Percentiles rank a stretch among this genome's conserved stretches.
Evolutionary conservation across 2,797 vertebrate genomes (phyloP).

Genomic region (Oryzias sinensis): DNA sequence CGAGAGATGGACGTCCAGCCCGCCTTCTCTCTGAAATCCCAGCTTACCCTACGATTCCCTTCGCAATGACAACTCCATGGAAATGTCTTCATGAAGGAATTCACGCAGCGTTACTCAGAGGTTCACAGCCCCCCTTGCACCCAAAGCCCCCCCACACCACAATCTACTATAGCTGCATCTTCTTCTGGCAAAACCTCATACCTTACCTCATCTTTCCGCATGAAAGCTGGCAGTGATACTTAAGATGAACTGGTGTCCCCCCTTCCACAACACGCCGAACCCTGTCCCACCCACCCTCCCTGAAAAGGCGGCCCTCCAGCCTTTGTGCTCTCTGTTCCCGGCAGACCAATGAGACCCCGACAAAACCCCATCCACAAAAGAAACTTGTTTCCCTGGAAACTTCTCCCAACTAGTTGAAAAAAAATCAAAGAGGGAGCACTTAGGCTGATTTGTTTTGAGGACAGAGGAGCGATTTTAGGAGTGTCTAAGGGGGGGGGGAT

Average conservation of each 20-base stretch:
- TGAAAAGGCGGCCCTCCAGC: slow-evolving; percentile 68
- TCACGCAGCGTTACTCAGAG: slow-evolving; percentile 34
- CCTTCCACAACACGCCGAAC: slow-evolving; percentile 42
- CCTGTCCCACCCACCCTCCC: slow-evolving; percentile 49
- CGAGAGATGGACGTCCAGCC: too few species aligned
- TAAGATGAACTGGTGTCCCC: slow-evolving; percentile 63
- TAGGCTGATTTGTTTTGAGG: slow-evolving; percentile 78
- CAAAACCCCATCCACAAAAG: slow-evolving; percentile 87
- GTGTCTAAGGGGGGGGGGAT: slow-evolving; percentile 61
- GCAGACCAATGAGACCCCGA: slow-evolving; percentile 83
- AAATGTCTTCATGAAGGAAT: slow-evolving; percentile 41
- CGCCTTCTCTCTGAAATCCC: too few species aligned
- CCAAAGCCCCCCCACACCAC: slow-evolving; percentile 2
- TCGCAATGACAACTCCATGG: slow-evolving; percentile 7
- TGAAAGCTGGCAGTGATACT: slow-evolving; percentile 62
- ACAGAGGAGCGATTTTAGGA: slow-evolving; percentile 73
- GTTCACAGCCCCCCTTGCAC: slow-evolving; percentile 27
- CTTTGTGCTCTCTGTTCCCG: slow-evolving; percentile 82
- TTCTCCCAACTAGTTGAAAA: slow-evolving; percentile 62
- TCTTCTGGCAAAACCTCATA: slow-evolving; percentile 4
- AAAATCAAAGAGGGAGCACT: slow-evolving; percentile 66
- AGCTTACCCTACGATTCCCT: too few species aligned
- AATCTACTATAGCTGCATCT: not conserved
- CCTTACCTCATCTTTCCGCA: slow-evolving; percentile 70
- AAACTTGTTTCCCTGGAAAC: slow-evolving; percentile 93